Percentiles rank a stretch among this genome's conserved stretches.
phyloP scores from a whole-genome alignment of 2,888 invertebrate species.

The Mellilla xanthometata region DNA sequence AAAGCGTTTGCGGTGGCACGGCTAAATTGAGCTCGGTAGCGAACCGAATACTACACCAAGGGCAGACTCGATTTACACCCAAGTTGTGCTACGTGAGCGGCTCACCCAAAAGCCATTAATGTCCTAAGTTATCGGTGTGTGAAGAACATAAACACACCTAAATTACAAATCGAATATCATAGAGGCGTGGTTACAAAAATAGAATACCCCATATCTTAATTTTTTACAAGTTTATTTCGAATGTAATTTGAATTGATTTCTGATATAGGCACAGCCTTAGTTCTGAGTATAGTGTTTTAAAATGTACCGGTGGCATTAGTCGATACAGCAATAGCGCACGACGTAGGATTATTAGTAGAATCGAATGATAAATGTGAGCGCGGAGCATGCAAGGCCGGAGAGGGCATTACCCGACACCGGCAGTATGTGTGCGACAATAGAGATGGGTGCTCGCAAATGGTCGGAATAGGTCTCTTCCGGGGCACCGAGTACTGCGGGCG shows the following conservation, averaged over 20 bases:
- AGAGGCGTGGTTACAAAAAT: background rate
- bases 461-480: constrained; percentile 61
- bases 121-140: constrained; percentile 6
- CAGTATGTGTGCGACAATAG: constrained; percentile 49
- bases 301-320: constrained; percentile 4
- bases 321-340: background rate
- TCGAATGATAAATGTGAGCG: constrained; percentile 14
- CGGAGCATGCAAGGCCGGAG: constrained; percentile 28
- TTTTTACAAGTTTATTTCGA: background rate
- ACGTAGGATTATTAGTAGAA: constrained; percentile 5
- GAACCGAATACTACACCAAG: constrained; percentile 3
- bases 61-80: constrained; percentile 11
- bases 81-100: constrained; percentile 4
- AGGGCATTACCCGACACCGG: constrained; percentile 40
- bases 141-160: background rate
- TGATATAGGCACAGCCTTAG: background rate
- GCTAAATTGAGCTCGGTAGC: constrained; percentile 7
- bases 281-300: constrained; percentile 7
- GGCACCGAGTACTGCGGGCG: constrained; percentile 22
- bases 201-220: background rate
- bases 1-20: constrained; percentile 9
- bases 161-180: constrained; percentile 5
- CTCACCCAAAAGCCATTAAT: constrained; percentile 15
- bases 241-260: background rate
- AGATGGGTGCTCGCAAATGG: constrained; percentile 51